Evolutionary conservation across 2,888 invertebrate genomes (phyloP), one percentile per base, ranked within the genome.

Genomic region (Anticlea derivata): DNA sequence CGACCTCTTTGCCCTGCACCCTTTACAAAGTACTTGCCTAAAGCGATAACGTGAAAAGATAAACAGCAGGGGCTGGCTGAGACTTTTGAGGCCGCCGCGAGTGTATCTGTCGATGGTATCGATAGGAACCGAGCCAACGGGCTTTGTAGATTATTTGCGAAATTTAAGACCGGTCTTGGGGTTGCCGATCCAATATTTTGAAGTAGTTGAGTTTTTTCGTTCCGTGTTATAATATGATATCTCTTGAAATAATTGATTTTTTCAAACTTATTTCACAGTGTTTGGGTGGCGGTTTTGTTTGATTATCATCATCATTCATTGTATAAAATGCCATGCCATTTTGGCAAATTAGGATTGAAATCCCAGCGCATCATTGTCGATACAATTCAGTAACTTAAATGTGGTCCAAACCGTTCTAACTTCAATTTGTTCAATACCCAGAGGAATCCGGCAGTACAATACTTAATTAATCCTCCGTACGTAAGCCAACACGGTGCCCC

Each of bases 381-480:
- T 30, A 17, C 8, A 30, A 23, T 17, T 30, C 8, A 26, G 37
- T 37, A 37, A 13, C 7, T 8, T 39, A 7, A 10, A 27, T 39
- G 17, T 20, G 27, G 22, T 38, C 24, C n/a, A 26, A 35, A 27
- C 34, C 12, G 30, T 37, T 37, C 30, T 22, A 12, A 56, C 43
- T 63, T 61, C 49, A 52, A 58, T 58, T 60, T 56, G 55, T 55
- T 50, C 53, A 63, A 64, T 65, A 49, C 64, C 57, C 56, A 37
- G 39, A 47, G 58, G 63, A 60, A 61, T 63, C 59, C 38, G 33
- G 57, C 54, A 61, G 55, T 56, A 65, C 59, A 61, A 62, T 68
- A n/a, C n/a, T n/a, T n/a, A 63, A 69, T 69, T 66, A 70, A 70
- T 68, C 66, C 59, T 43, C 34, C 37, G 50, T 44, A 35, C 34